Percentiles rank a stretch among this genome's conserved stretches.
phyloP scores from a whole-genome alignment of 2,888 invertebrate species.

The Apodemia duryi region DNA sequence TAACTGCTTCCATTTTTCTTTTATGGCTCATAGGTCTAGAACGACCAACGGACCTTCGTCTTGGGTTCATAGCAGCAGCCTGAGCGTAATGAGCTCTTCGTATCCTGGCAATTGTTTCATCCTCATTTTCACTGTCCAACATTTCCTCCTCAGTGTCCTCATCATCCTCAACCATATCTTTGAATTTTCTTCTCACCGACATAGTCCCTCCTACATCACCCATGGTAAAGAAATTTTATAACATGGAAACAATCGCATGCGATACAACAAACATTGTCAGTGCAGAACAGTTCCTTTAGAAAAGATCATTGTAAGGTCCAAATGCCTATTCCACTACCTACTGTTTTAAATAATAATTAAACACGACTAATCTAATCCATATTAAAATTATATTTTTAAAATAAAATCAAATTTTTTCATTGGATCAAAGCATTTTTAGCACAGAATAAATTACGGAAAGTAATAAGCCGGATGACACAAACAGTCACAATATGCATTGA shows the following conservation, averaged over 20 bases:
- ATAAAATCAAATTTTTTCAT: constrained; percentile 42
- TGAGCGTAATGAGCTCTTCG: constrained; percentile 71
- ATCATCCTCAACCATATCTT: constrained; percentile 49
- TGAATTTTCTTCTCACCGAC: constrained; percentile 52
- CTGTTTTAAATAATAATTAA: not conserved
- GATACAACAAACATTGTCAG: constrained; percentile 12
- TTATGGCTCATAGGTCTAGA: constrained; percentile 70
- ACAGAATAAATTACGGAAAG: constrained; percentile 50
- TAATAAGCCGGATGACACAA: constrained; percentile 60
- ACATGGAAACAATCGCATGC: constrained; percentile 22
- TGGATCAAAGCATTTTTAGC: constrained; percentile 54
- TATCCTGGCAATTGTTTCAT: constrained; percentile 70
- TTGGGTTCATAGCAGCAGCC: constrained; percentile 64
- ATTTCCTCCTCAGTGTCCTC: constrained; percentile 61
- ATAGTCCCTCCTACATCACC: constrained; percentile 57
- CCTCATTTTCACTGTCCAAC: constrained; percentile 66
- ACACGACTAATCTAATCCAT: not conserved
- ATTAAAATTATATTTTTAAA: constrained; percentile 38
- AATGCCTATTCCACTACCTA: constrained; percentile 2
- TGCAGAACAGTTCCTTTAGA: not conserved
- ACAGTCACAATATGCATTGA: constrained; percentile 48
- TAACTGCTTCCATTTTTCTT: constrained; percentile 74
- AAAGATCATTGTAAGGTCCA: constrained; percentile 15
- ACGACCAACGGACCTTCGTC: constrained; percentile 55
- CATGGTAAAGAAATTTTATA: constrained; percentile 41